A percentile compares a stretch with the other conserved stretches of the same genome.
These are phyloP conservation scores for Prionailurus bengalensis DNA, from an alignment of 2,113 vertebrate genomes.

Conservation along the genomic window DNA sequence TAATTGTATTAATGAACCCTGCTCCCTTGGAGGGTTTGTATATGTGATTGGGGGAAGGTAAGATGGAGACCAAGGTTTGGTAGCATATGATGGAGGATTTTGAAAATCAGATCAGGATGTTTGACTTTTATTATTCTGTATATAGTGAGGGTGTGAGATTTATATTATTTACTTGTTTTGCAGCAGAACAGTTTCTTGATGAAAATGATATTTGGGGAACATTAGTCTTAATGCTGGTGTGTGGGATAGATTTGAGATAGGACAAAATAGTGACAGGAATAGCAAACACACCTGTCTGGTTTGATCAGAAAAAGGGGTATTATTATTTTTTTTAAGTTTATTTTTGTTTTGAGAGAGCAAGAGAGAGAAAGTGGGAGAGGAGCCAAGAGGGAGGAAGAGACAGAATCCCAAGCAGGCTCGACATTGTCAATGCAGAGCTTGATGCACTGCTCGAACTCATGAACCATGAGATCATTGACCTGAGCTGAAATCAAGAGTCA, in stretches of 20 bases:
- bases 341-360: not conserved
- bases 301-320: conserved; percentile 16
- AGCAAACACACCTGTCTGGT: not conserved
- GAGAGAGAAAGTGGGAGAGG: too few relatives aligned
- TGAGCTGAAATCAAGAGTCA: too few relatives aligned
- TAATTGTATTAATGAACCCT: not conserved
- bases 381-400: too few relatives aligned
- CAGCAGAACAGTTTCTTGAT: conserved; percentile 23
- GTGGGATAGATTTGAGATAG: conserved; percentile 4
- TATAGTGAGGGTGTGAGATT: not conserved
- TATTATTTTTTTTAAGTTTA: conserved; percentile 26
- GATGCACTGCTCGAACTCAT: too few relatives aligned
- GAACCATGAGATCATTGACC: too few relatives aligned
- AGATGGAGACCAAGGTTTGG: conserved; percentile 13
- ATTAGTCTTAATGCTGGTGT: conserved; percentile 6
- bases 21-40: not conserved
- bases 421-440: too few relatives aligned
- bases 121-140: conserved; percentile 18
- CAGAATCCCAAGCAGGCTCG: too few relatives aligned
- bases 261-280: not conserved
- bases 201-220: conserved; percentile 32
- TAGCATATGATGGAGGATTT: conserved; percentile 13
- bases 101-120: conserved; percentile 49
- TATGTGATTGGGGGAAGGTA: not conserved
- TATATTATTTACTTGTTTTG: not conserved